Base-by-base conservation (phyloP, 2,888 invertebrate species). In the Frankliniella intonsa region DNA sequence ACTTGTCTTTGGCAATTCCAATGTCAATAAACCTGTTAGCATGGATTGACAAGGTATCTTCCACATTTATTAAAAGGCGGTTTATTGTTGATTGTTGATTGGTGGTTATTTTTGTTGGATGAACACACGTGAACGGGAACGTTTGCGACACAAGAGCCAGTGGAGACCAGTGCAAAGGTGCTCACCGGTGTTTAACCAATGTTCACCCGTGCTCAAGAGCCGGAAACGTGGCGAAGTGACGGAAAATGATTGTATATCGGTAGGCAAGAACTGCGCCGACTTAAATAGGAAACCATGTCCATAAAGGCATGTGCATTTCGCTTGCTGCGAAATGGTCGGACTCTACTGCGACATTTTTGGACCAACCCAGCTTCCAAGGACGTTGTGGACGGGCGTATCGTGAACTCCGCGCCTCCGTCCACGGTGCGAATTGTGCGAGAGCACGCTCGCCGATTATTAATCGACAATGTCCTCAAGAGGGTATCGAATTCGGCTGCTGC, bases 391-490 rank as follows among this genome's bases (percentile, higher is more conserved):
- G 81, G 82, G 76, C 83, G 79, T 49, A 82, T 25, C 81, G 50
- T 82, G 55, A 81, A 62, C 49, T 69, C 80, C 87, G 38, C 85
- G 89, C 86, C 85, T 50, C 81, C 80, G 55, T 38, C 81, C 88
- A 89, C 83, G 11, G 82, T 85, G 19, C 85, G 85, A 81, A 83
- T 84, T n/a, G 84, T 85, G 81, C 85, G 86, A 81, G 86, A 86
- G 50, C 83, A 92, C 85, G 93, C 93, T 2, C 89, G 93, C 80
- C 89, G 91, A 84, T 88, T 93, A 10, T 91, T 94, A 83, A 91
- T 94, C 82, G 92, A 93, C 86, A 93, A 92, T 86, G 91, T 94
- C 82, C 88, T 94, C 50, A 92, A 91, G 85, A 89, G 93, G 83
- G 93, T 93, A 0, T 93, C 93, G 11, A 92, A 92, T 84, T 91